Evolutionary conservation across 2,888 invertebrate species (phyloP).

Genomic region (Macrosiphum euphorbiae): DNA sequence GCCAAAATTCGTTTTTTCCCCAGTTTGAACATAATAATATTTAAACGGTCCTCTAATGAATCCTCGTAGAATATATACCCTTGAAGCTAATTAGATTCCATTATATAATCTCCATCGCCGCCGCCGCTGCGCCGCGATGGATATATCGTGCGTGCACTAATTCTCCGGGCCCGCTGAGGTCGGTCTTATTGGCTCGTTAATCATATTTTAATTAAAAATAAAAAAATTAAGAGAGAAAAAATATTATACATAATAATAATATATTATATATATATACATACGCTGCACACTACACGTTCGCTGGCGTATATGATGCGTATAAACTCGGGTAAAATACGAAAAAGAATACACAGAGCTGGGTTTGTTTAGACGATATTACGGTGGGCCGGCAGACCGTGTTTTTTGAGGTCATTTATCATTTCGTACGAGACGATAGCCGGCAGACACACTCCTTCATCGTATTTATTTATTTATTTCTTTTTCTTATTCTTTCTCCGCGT

Average conservation of each 20-base stretch:
- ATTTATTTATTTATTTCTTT: conserved; percentile 43
- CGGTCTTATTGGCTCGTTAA: conserved; percentile 60
- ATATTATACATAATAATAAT: conserved; percentile 33
- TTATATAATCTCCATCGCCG: conserved; percentile 5
- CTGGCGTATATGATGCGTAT: conserved; percentile 50
- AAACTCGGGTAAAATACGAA: conserved; percentile 62
- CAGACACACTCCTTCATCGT: conserved; percentile 63
- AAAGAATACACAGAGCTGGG: conserved; percentile 47
- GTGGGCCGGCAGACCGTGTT: conserved; percentile 40
- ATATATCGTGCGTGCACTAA: conserved; percentile 54
- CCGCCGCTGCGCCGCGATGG: conserved; percentile 2
- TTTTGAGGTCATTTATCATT: conserved; percentile 64
- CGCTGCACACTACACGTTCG: neutral
- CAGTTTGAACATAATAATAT: conserved; percentile 8
- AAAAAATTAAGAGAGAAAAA: conserved; percentile 45
- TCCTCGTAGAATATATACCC: conserved; percentile 20
- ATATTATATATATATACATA: neutral
- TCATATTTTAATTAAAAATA: conserved; percentile 64
- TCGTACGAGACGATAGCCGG: conserved; percentile 63
- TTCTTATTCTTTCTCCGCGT: neutral
- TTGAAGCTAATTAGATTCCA: conserved; percentile 58
- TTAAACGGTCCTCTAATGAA: conserved; percentile 38
- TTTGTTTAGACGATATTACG: conserved; percentile 61
- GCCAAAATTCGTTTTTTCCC: conserved; percentile 23
- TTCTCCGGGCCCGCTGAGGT: conserved; percentile 29